Evolutionary conservation across 2,797 vertebrate genomes (phyloP).

Genomic region (Merluccius polli): DNA sequence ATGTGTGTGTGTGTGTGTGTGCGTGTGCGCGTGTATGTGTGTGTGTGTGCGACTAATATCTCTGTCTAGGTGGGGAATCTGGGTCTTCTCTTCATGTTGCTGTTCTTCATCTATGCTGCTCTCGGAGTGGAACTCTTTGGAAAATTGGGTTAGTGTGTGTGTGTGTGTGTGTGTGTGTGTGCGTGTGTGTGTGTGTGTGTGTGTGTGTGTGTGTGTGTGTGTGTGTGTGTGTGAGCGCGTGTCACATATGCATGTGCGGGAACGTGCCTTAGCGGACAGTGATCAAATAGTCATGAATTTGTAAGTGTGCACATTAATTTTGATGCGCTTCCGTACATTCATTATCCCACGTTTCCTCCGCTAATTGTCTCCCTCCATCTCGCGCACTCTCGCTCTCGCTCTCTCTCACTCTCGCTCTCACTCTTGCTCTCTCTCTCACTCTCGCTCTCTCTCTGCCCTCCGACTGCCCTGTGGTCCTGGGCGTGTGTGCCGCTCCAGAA

Average conservation of each 20-base stretch:
- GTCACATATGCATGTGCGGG: constrained; percentile 2
- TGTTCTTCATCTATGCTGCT: constrained; percentile 99
- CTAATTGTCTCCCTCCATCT: constrained; percentile 13
- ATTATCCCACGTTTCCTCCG: constrained; percentile 47
- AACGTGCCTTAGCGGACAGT: constrained; percentile 38
- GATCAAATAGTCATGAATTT: constrained; percentile 49
- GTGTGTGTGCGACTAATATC: constrained; percentile 55
- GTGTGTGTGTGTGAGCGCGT: constrained; percentile 5
- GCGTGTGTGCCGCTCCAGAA: constrained; percentile 62
- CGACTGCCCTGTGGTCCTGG: neutral
- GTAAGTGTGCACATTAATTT: constrained; percentile 51
- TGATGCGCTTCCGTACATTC: constrained; percentile 53
- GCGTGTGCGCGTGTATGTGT: constrained; percentile 53
- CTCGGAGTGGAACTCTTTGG: constrained; percentile 97
- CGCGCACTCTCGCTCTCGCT: constrained; percentile 22
- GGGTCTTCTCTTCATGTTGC: constrained; percentile 98
- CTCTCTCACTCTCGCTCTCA: constrained; percentile 36
- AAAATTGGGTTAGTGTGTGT: constrained; percentile 85
- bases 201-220: constrained; percentile 18
- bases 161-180: constrained; percentile 28
- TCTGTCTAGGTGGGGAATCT: constrained; percentile 94
- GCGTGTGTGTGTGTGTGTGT: constrained; percentile 21
- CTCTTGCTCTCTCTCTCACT: constrained; percentile 38
- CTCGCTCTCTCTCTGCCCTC: constrained; percentile 38
- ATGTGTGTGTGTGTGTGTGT: constrained; percentile 39